Evolutionary conservation across 2,888 invertebrate species (phyloP).

Genomic region (Calameuta idolon): DNA sequence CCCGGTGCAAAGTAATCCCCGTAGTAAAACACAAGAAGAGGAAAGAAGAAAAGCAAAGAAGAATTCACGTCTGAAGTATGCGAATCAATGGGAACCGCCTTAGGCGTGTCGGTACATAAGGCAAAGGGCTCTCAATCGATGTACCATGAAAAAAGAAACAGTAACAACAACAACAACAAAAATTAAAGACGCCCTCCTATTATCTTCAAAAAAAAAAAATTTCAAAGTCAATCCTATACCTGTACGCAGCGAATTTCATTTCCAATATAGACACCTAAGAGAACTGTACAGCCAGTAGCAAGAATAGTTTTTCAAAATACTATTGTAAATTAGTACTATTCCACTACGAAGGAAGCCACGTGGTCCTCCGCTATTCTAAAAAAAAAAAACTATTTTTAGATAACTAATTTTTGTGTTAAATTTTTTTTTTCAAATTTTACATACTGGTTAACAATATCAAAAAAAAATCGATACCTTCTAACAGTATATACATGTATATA

Average conservation of each 20-base stretch:
- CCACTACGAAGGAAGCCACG: too few relatives aligned
- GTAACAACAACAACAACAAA: slow-evolving; percentile 17
- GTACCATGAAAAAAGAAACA: neutral
- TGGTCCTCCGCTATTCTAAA: too few relatives aligned
- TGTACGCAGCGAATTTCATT: neutral
- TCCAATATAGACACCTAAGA: neutral
- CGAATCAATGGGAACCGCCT: slow-evolving; percentile 49
- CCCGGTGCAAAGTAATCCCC: slow-evolving; percentile 17
- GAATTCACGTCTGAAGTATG: neutral
- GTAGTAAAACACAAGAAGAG: slow-evolving; percentile 23
- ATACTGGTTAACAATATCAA: neutral
- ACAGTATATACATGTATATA: neutral
- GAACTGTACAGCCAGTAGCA: neutral
- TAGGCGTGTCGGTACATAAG: slow-evolving; percentile 51
- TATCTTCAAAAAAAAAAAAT: neutral
- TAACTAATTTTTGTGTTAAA: too few relatives aligned
- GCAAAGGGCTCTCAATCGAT: slow-evolving; percentile 44
- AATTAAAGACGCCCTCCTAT: slow-evolving; percentile 11
- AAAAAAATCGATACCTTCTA: neutral
- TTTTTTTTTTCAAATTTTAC: neutral
- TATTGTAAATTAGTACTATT: too few relatives aligned
- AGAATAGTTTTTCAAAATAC: too few relatives aligned
- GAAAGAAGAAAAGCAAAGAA: slow-evolving; percentile 21
- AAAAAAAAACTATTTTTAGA: too few relatives aligned
- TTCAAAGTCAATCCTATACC: neutral